Percentiles rank a stretch among this genome's conserved stretches.
These are phyloP conservation scores for Aphyosemion australe DNA, from an alignment of 2,113 vertebrate genomes.

Conservation along the genomic window DNA sequence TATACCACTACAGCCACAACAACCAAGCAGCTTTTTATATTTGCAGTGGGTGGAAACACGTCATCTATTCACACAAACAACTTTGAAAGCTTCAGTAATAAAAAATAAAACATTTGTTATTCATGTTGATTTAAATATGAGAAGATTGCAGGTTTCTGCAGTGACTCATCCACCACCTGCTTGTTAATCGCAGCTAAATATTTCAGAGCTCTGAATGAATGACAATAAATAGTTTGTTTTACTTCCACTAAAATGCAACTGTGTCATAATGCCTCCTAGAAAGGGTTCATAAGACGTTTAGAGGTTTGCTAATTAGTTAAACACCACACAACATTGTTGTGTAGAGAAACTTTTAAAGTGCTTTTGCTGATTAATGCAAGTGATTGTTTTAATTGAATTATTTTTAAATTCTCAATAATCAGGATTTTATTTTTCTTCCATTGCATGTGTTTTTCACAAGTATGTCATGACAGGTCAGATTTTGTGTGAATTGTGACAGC, in stretches of 20 bases:
- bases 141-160: neutral
- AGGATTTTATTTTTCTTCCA: no score
- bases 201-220: neutral
- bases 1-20: neutral
- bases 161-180: constrained; percentile 27
- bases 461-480: no score
- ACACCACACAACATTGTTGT: neutral
- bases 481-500: no score
- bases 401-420: no score
- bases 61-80: constrained; percentile 3
- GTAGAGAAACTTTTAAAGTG: no score
- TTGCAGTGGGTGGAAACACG: neutral
- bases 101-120: constrained; percentile 1
- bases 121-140: constrained; percentile 8
- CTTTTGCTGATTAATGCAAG: no score
- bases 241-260: constrained; percentile 1
- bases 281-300: neutral
- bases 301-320: neutral
- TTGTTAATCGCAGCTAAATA: constrained; percentile 1
- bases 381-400: no score
- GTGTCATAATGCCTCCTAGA: neutral
- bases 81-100: constrained; percentile 2
- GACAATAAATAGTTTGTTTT: neutral
- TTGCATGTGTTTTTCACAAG: no score
- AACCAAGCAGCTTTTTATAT: constrained; percentile 14